Percentiles rank a stretch among this genome's conserved stretches.
Conservation (phyloP, 2,888 invertebrate genomes). For the Gymnocheta viridis region DNA sequence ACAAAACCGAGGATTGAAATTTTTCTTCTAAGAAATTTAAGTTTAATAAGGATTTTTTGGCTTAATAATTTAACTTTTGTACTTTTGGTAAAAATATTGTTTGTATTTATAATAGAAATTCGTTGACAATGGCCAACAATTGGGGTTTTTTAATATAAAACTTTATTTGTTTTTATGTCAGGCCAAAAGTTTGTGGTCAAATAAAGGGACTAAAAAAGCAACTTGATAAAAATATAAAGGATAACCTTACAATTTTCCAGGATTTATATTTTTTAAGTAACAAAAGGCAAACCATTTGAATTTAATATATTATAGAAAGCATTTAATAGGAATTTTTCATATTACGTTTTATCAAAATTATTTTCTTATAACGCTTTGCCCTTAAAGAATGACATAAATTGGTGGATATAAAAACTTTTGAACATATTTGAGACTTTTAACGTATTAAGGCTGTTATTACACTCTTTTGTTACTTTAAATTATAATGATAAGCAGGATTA, state of each 20-base stretch:
- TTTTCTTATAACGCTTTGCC: not conserved
- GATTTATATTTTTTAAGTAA: conserved; percentile 15
- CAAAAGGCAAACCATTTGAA: not conserved
- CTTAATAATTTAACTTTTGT: conserved; percentile 32
- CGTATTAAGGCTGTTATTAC: not conserved
- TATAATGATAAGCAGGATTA: conserved; percentile 36
- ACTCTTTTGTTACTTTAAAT: conserved; percentile 1
- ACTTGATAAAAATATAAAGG: not conserved
- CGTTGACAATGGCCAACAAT: conserved; percentile 48
- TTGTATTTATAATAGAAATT: conserved; percentile 36
- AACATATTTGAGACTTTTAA: conserved; percentile 3
- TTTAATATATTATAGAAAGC: conserved; percentile 2
- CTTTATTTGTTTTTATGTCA: conserved; percentile 10
- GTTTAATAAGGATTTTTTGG: conserved; percentile 45
- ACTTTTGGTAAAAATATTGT: conserved; percentile 17
- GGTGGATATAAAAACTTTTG: conserved; percentile 9
- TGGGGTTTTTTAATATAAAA: not conserved
- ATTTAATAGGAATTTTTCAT: not conserved
- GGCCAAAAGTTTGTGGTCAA: conserved; percentile 17
- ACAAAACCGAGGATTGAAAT: not conserved
- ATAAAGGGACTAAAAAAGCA: conserved; percentile 5
- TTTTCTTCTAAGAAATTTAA: not conserved
- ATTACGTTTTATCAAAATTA: not conserved
- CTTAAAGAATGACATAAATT: not conserved
- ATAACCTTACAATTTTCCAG: conserved; percentile 13